phyloP scores from a whole-genome alignment of 2,113 vertebrate genomes.

The Enhydra lutris region DNA sequence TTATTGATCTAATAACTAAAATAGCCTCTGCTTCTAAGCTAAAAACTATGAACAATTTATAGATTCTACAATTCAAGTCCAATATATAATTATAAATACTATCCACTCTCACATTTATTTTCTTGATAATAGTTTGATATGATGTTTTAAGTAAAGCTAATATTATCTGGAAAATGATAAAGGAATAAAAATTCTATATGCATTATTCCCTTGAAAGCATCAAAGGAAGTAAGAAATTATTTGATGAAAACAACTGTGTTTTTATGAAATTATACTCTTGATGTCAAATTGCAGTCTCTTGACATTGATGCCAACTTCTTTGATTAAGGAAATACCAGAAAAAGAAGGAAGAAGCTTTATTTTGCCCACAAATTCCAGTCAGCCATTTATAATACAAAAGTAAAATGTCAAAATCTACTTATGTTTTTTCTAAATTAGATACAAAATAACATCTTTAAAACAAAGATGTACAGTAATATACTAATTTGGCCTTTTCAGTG shows the following conservation, averaged over 20 bases:
- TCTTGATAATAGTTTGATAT: not conserved
- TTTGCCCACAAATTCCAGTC: not conserved
- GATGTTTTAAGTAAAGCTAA: constrained; percentile 6
- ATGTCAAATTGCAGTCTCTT: not conserved
- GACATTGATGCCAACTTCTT: not conserved
- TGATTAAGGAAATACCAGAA: not conserved
- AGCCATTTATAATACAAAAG: not conserved
- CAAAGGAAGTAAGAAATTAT: not conserved
- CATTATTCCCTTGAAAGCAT: not conserved
- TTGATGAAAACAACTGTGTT: not conserved
- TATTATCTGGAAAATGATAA: constrained; percentile 27
- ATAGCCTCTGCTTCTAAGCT: not conserved
- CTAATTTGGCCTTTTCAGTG: not conserved
- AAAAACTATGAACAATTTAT: not conserved
- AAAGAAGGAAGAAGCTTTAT: not conserved
- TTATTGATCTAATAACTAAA: constrained; percentile 25
- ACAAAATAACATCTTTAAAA: not conserved
- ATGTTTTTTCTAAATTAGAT: not conserved
- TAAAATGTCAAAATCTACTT: not conserved
- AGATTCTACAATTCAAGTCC: not conserved
- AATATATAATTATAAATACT: not conserved
- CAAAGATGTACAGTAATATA: not conserved
- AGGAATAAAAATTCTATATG: not conserved
- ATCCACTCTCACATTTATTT: not conserved
- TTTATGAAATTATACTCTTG: not conserved